Base-by-base conservation (phyloP, 35 echinoderm and acorn worm genomes). In the Apostichopus parvimensis region DNA sequence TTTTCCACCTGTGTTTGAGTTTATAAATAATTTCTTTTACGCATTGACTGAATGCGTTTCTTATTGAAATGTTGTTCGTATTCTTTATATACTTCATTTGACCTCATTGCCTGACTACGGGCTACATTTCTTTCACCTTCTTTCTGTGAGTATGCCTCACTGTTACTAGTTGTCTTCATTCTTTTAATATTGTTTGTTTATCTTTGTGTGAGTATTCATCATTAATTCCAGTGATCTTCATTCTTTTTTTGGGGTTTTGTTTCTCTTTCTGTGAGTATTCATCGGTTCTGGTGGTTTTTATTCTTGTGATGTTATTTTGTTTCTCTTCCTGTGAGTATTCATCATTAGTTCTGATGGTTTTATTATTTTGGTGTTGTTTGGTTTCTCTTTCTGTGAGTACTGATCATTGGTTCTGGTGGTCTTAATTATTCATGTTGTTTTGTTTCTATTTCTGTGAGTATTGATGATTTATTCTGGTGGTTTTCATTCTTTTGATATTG, bases 251-350 rank as follows among this genome's bases (percentile, higher is more conserved):
- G 11, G 57, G 57, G 7, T 57, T 20, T 84, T 58, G 54, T 18
- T 84, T 84, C 58, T 84, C 81, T 54, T 58, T 88, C 57, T 78
- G 88, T 78, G 54, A 60, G 45, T 78, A 91, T 91, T 91, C 17
- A 57, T 91, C 24, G 1, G 60, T 5, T 15, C 87, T 57, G 6
- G 53, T 77, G 22, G 11, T 52, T 20, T 78, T 87, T 23, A 77
- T 93, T 78, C 64, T 56, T 87, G 22, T 93, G 9, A 53, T 25
- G 55, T 93, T 93, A 5, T 28, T 15, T 92, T 92, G 21, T 45
- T 72, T 66, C 18, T 93, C 82, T 55, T 87, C 20, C 25, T 87
- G 71, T 76, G 28, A 75, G 73, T 78, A 92, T 58, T 7, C 53
- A 58, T 84, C 54, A 57, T 84, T 84, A 1, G 17, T 22, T 77